These are phyloP conservation scores for Cephalopholis sonnerati DNA, from an alignment of 2,113 vertebrate species.

Conservation along the genomic window DNA sequence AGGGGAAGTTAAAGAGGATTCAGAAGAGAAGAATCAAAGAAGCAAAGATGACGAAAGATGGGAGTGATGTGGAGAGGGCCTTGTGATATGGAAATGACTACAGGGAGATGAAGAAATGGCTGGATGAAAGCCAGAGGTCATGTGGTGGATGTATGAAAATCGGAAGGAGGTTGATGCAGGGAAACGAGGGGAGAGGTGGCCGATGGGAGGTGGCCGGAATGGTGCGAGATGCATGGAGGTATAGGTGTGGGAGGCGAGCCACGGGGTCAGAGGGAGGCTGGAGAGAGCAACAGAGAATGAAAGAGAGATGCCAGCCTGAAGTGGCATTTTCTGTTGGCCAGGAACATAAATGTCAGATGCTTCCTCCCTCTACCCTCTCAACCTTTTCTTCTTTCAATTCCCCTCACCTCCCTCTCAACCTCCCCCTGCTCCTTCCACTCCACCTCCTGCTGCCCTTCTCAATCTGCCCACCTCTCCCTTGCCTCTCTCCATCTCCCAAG, in stretches of 20 bases:
- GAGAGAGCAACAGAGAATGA: conserved; percentile 53
- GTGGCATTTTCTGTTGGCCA: conserved; percentile 73
- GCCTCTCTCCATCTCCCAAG: conserved; percentile 61
- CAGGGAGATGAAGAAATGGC: conserved; percentile 55
- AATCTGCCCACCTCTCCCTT: conserved; percentile 59
- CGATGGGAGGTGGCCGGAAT: conserved; percentile 12
- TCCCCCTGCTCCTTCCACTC: conserved; percentile 68
- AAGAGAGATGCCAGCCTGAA: conserved; percentile 72
- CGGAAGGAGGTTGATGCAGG: conserved; percentile 38
- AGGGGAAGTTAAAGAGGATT: conserved; percentile 55
- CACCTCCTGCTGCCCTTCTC: conserved; percentile 70
- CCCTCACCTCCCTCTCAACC: conserved; percentile 69
- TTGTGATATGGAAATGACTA: conserved; percentile 78
- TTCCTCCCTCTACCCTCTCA: conserved; percentile 61
- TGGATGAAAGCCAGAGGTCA: conserved; percentile 69
- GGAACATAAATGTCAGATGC: conserved; percentile 78
- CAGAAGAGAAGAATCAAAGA: conserved; percentile 64
- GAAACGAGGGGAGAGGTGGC: conserved; percentile 49
- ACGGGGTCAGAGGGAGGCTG: conserved; percentile 49
- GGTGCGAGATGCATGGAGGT: conserved; percentile 12
- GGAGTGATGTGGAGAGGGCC: conserved; percentile 50
- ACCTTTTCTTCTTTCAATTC: conserved; percentile 77
- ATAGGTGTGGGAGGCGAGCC: conserved; percentile 11
- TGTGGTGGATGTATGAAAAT: conserved; percentile 55
- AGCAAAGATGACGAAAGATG: conserved; percentile 61